phyloP scores from a whole-genome alignment of 2,797 vertebrate species.

The Cyclopterus lumpus region DNA sequence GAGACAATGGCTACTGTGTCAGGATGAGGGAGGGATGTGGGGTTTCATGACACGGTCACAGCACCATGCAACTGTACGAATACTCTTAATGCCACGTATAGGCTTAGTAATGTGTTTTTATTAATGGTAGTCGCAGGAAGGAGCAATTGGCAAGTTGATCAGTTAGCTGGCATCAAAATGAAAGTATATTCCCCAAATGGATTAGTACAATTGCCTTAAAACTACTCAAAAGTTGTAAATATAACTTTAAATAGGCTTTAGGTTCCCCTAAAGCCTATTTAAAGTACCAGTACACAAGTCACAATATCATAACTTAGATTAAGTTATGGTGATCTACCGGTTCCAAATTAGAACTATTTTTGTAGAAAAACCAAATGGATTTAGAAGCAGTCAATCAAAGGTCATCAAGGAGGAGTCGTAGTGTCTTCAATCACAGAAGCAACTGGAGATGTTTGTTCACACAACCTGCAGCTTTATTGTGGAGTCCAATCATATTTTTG shows the following conservation, averaged over 20 bases:
- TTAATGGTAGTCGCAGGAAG: not conserved
- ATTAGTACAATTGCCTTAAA: not conserved
- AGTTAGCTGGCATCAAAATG: not conserved
- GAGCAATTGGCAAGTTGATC: not conserved
- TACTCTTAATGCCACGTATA: conserved; percentile 10
- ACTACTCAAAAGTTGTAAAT: not conserved
- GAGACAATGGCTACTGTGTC: conserved; percentile 83
- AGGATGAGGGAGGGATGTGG: conserved; percentile 38
- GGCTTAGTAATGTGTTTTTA: conserved; percentile 16
- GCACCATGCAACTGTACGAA: conserved; percentile 38
- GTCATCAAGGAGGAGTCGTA: conserved; percentile 25
- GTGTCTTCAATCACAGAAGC: conserved; percentile 20
- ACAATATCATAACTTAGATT: not conserved
- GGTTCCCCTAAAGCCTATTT: accelerated
- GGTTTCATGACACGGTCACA: conserved; percentile 58
- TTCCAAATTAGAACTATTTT: not conserved
- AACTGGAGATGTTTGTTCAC: conserved; percentile 12
- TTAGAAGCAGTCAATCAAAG: too few relatives aligned
- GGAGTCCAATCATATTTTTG: not conserved
- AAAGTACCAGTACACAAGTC: not conserved
- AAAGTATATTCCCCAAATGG: not conserved
- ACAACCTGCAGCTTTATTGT: not conserved
- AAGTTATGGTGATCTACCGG: not conserved
- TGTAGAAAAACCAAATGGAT: not conserved
- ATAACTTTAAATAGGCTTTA: not conserved